These are phyloP conservation scores for Entelurus aequoreus DNA, from an alignment of 2,113 vertebrate species.

Conservation along the genomic window DNA sequence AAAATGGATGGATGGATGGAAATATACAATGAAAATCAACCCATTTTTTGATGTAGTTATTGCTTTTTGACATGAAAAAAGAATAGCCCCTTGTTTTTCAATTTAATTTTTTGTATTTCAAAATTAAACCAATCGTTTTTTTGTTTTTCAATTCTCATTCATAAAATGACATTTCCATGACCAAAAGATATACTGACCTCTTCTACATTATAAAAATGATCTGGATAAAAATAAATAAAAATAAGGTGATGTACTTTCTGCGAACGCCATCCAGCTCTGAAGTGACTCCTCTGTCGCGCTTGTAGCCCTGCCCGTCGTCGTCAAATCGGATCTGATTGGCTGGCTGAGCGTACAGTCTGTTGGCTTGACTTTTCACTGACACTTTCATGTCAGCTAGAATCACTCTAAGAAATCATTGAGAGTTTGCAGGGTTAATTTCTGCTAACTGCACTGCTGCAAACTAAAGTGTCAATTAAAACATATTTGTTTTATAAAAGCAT, in stretches of 20 bases:
- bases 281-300: conserved; percentile 14
- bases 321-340: conserved; percentile 73
- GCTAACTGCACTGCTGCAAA: neutral
- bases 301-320: conserved; percentile 71
- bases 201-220: no score
- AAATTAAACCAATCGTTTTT: no score
- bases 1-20: no score
- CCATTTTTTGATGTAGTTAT: no score
- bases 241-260: conserved; percentile 58
- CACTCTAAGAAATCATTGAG: conserved; percentile 55
- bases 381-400: conserved; percentile 83
- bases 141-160: no score
- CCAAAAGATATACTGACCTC: no score
- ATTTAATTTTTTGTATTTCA: no score
- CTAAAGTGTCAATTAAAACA: neutral
- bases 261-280: conserved; percentile 32
- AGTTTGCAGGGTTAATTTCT: neutral
- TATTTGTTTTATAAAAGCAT: no score
- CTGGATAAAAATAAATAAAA: neutral
- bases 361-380: conserved; percentile 56
- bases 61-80: no score
- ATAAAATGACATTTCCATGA: no score
- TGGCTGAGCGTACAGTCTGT: conserved; percentile 18
- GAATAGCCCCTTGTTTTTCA: no score
- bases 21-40: no score